Conservation (phyloP, 2,113 vertebrate genomes). For the Brachirus orientalis region DNA sequence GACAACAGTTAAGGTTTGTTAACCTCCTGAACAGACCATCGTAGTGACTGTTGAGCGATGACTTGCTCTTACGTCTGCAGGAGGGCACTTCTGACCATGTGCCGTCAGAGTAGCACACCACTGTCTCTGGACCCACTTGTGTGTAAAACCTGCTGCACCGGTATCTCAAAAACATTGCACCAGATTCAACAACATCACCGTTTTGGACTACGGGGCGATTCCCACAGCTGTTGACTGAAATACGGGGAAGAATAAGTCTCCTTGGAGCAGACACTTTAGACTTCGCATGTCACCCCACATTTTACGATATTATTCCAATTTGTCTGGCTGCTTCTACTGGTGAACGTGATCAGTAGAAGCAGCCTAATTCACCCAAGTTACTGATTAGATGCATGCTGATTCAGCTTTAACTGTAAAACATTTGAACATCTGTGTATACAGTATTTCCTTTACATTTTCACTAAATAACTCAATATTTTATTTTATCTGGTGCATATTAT, state of each 20-base stretch:
- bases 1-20: background rate
- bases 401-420: too few species aligned
- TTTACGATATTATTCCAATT: too few species aligned
- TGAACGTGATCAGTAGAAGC: too few species aligned
- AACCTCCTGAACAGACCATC: background rate
- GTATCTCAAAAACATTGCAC: background rate
- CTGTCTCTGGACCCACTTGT: constrained; percentile 12
- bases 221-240: constrained; percentile 48
- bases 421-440: too few species aligned
- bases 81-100: constrained; percentile 16
- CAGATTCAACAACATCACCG: accelerated
- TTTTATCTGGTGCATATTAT: too few species aligned
- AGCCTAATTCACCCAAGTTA: too few species aligned
- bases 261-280: background rate
- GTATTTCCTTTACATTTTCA: too few species aligned
- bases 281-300: too few species aligned
- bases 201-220: accelerated
- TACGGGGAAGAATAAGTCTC: background rate
- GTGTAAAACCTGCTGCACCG: accelerated
- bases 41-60: too few species aligned
- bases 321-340: too few species aligned
- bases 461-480: too few species aligned
- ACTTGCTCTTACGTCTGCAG: constrained; percentile 52
- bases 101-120: constrained; percentile 17
- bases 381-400: too few species aligned